phyloP scores from a whole-genome alignment of 2,888 invertebrate genomes.

The Polia nebulosa region DNA sequence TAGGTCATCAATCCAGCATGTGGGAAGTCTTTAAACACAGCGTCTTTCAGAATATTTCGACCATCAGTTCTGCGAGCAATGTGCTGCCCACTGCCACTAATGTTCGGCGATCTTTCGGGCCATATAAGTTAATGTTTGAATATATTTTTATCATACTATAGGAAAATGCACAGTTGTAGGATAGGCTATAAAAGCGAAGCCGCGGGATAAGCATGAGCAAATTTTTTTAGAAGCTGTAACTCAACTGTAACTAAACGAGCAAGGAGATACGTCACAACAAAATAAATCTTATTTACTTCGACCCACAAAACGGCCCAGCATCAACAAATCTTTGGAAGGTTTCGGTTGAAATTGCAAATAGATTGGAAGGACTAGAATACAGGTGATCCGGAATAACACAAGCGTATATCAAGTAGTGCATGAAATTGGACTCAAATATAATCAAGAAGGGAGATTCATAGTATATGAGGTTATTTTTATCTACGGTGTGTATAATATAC shows the following conservation, averaged over 20 bases:
- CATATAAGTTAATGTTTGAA: too few species aligned
- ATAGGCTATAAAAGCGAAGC: background rate
- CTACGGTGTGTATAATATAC: background rate
- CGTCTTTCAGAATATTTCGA: too few species aligned
- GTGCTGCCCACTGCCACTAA: too few species aligned
- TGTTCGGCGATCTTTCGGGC: too few species aligned
- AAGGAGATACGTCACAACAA: constrained; percentile 20
- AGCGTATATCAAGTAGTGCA: constrained; percentile 64
- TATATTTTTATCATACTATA: too few species aligned
- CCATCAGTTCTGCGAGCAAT: too few species aligned
- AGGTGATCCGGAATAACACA: constrained; percentile 60
- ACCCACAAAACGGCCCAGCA: constrained; percentile 42
- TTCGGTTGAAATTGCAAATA: constrained; percentile 63
- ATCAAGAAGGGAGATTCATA: constrained; percentile 47
- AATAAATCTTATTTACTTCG: constrained; percentile 52
- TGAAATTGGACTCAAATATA: constrained; percentile 63
- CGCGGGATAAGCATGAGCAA: background rate
- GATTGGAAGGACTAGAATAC: constrained; percentile 59
- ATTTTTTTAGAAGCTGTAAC: constrained; percentile 2
- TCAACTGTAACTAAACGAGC: constrained; percentile 16
- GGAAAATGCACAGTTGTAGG: too few species aligned
- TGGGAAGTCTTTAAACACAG: too few species aligned
- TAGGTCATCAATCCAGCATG: too few species aligned
- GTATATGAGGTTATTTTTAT: constrained; percentile 39
- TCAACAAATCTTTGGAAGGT: constrained; percentile 54